Percentiles rank a stretch among this genome's conserved stretches.
Evolutionary conservation across 2,113 vertebrate genomes (phyloP).

Genomic region (Poecilia latipinna): DNA sequence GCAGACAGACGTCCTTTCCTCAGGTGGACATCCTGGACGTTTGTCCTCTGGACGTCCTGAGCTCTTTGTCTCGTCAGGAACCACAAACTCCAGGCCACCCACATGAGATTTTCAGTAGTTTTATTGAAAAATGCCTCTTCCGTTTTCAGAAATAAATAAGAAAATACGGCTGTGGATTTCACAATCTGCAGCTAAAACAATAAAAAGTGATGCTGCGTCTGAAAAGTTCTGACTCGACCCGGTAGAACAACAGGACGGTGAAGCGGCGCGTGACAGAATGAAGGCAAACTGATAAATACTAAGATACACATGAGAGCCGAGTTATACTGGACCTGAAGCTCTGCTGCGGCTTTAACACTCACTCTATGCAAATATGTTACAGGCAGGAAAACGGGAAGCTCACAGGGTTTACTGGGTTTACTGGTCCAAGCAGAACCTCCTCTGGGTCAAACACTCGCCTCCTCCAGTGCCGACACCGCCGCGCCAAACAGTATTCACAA

Average conservation of each 20-base stretch:
- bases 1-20: no score
- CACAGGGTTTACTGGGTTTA: constrained; percentile 38
- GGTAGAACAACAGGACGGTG: constrained; percentile 54
- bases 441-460: constrained; percentile 3
- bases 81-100: background rate
- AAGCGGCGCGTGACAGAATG: constrained; percentile 88
- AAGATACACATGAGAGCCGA: constrained; percentile 83
- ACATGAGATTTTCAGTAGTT: constrained; percentile 96
- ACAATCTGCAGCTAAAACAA: constrained; percentile 97
- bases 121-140: constrained; percentile 99
- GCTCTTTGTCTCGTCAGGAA: background rate
- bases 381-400: constrained; percentile 65
- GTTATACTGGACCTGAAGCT: constrained; percentile 75
- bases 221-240: background rate
- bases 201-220: background rate
- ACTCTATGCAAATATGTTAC: constrained; percentile 76
- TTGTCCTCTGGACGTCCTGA: no score
- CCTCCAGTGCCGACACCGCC: constrained; percentile 16
- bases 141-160: constrained; percentile 99
- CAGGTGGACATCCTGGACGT: no score
- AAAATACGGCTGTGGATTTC: constrained; percentile 99
- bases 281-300: constrained; percentile 86
- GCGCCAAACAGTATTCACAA: constrained; percentile 59
- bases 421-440: background rate
- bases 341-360: constrained; percentile 30